A percentile compares a stretch with the other conserved stretches of the same genome.
Conservation (phyloP, 2,797 vertebrate species). For the Odontamblyopus lacepedii region DNA sequence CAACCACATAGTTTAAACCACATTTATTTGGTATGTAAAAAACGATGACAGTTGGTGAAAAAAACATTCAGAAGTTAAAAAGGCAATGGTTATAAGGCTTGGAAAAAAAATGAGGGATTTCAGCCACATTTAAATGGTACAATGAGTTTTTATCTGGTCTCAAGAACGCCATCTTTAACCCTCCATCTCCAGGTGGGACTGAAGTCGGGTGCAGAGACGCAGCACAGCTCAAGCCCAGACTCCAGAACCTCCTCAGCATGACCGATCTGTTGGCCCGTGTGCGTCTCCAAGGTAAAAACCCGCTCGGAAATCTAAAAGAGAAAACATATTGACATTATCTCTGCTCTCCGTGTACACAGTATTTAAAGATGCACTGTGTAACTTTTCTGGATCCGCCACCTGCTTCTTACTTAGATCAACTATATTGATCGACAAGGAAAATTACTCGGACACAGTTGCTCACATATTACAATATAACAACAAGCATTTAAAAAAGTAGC, state of each 20-base stretch:
- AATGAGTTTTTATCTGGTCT: slow-evolving; percentile 65
- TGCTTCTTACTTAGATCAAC: not conserved
- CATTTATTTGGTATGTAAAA: not conserved
- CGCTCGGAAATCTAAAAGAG: slow-evolving; percentile 84
- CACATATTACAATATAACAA: too few species aligned
- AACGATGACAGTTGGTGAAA: slow-evolving; percentile 14
- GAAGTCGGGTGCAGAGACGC: slow-evolving; percentile 85
- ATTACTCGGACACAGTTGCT: too few species aligned
- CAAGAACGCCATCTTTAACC: slow-evolving; percentile 86
- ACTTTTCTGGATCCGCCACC: not conserved
- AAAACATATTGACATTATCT: not conserved
- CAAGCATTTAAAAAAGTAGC: too few species aligned
- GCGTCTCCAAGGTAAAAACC: slow-evolving; percentile 90
- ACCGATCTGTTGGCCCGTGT: slow-evolving; percentile 81
- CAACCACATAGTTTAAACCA: not conserved
- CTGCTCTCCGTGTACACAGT: not conserved
- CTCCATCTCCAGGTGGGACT: slow-evolving; percentile 88
- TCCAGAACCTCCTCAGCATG: slow-evolving; percentile 88
- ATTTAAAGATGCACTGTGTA: not conserved
- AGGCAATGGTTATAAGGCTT: slow-evolving; percentile 7
- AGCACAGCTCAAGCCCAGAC: slow-evolving; percentile 86
- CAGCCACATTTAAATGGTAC: not conserved
- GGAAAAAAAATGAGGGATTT: not conserved
- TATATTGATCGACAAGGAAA: not conserved
- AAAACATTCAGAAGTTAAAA: not conserved